Conservation (phyloP, 2,113 vertebrate species). For the Dicerorhinus sumatrensis region DNA sequence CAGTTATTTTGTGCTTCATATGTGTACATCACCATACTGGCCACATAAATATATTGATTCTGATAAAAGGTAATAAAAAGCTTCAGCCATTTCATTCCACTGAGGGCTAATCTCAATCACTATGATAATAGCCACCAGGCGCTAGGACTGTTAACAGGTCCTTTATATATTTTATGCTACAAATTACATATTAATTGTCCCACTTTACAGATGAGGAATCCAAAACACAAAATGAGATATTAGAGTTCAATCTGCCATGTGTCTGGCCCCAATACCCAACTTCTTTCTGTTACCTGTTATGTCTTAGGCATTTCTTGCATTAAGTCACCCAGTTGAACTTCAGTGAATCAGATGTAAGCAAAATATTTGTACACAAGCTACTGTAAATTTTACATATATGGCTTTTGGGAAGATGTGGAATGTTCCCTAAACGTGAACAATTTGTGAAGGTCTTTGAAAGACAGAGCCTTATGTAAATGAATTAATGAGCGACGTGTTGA, state of each 20-base stretch:
- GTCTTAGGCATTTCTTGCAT: background rate
- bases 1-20: background rate
- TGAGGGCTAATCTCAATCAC: background rate
- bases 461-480: background rate
- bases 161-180: background rate
- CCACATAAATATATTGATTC: background rate
- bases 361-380: background rate
- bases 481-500: background rate
- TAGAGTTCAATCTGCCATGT: background rate
- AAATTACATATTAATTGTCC: background rate
- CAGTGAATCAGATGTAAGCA: background rate
- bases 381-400: background rate
- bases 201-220: background rate
- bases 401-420: background rate
- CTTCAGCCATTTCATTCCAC: background rate
- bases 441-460: slow-evolving; percentile 1
- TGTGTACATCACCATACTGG: background rate
- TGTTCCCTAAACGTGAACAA: background rate
- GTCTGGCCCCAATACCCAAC: background rate
- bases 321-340: background rate
- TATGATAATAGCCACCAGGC: background rate
- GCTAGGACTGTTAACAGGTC: background rate
- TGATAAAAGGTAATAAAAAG: background rate
- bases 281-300: background rate
- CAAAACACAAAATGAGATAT: background rate